phyloP scores from a whole-genome alignment of 1,140 invertebrate genomes.

The Battus philenor region DNA sequence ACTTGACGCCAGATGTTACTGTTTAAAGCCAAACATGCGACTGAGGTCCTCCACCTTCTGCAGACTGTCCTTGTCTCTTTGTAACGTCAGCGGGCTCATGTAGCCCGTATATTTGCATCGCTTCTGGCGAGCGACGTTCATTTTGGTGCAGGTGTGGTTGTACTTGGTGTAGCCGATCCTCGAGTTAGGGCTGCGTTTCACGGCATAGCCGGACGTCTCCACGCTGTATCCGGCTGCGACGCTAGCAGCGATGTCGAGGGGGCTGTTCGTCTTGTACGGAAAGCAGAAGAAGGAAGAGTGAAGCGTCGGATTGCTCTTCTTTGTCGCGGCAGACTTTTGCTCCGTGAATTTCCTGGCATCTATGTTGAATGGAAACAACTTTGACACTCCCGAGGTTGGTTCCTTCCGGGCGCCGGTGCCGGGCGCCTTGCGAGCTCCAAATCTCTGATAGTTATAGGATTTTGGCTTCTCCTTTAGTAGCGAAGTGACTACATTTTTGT shows the following conservation, averaged over 20 bases:
- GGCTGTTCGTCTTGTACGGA: background rate
- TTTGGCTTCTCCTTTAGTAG: background rate
- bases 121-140: background rate
- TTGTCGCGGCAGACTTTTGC: background rate
- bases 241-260: background rate
- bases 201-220: background rate
- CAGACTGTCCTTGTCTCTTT: background rate
- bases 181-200: background rate
- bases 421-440: no score
- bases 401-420: background rate
- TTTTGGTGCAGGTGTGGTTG: no score
- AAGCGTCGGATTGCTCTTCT: background rate
- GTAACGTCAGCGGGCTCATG: slow-evolving; percentile 7
- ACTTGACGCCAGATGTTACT: no score
- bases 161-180: background rate
- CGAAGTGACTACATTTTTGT: background rate
- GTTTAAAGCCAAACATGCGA: background rate
- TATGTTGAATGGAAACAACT: slow-evolving; percentile 6
- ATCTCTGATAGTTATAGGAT: no score
- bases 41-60: no score
- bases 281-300: slow-evolving; percentile 6
- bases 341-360: no score
- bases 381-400: background rate
- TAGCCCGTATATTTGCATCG: slow-evolving; percentile 10
- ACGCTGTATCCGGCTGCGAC: background rate